Evolutionary conservation across 2,797 vertebrate species (phyloP), one percentile per base, ranked within the genome.

Genomic region (Corythornis leucogaster): DNA sequence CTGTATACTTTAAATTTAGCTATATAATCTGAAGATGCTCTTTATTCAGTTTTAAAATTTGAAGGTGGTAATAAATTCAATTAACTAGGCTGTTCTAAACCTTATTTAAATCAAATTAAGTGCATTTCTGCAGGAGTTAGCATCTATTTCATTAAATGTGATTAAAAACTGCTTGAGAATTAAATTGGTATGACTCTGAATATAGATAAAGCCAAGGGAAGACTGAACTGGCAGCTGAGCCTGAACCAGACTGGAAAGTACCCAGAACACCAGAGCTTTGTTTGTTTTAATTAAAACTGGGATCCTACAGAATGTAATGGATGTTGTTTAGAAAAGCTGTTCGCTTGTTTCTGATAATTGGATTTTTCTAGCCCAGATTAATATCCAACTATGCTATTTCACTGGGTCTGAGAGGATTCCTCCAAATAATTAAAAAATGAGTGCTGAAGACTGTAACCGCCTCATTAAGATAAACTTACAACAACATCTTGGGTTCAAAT

Each of bases 341-440:
- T 57, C 5, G 0, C 70, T 94, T 92, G 92, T 92, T 93, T 80
- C 64, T 61, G 87, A 42, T 96, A 95, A 96, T 96, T 96, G 92
- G 92, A 95, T 95, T 96, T 96, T 96, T 93, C 92, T 84, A 96
- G 91, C 94, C 95, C 91, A 96, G 91, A 96, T 96, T 95, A 93
- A 96, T 96, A 96, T 95, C 95, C 89, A 87, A 38, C 82, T 40
- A 38, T 73, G 81, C 19, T 45, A 57, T 93, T 92, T 86, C 89
- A 81, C 67, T 74, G n/a, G 6, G 73, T 89, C 80, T 2, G 11
- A 87, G 82, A 84, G 85, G 87, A 95, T 90, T 93, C 92, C 91
- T 94, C 84, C 92, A 96, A 94, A 96, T 94, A 93, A 96, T 96
- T 96, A 92, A 95, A 95, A 88, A 93, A 81, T 0, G 43, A 94